Evolutionary conservation across 2,888 invertebrate species (phyloP).

Genomic region (Cabera pusaria): DNA sequence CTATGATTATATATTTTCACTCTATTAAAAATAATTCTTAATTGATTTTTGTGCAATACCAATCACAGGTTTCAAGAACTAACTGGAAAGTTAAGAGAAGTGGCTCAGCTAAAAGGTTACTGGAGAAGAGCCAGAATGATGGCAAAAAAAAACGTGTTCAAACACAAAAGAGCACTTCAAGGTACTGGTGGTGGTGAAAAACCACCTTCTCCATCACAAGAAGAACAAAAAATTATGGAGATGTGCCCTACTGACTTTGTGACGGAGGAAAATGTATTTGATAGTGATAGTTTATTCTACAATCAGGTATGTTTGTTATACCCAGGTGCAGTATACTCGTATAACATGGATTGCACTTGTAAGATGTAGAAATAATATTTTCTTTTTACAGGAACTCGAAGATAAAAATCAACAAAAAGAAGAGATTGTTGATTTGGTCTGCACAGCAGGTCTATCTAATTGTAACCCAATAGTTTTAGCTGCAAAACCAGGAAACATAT

Average conservation of each 20-base stretch:
- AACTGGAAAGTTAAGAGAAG: not conserved
- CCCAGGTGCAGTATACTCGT: not conserved
- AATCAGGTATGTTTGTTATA: not conserved
- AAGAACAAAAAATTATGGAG: not conserved
- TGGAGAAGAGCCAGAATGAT: not conserved
- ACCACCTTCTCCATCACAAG: not conserved
- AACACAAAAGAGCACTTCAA: not conserved
- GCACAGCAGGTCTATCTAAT: not conserved
- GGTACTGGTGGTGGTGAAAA: not conserved
- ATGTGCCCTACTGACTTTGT: not conserved
- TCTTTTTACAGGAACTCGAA: not conserved
- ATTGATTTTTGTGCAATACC: too few relatives aligned
- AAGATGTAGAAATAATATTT: not conserved
- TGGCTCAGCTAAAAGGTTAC: not conserved
- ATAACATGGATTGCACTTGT: too few relatives aligned
- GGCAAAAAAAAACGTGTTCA: not conserved
- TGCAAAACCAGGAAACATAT: not conserved
- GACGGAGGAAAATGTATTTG: not conserved
- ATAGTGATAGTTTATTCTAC: not conserved
- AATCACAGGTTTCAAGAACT: not conserved
- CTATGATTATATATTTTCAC: too few relatives aligned
- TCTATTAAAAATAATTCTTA: too few relatives aligned
- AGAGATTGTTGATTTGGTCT: not conserved
- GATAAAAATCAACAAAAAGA: not conserved
- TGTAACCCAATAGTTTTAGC: not conserved